Evolutionary conservation across 2,888 invertebrate species (phyloP).

Genomic region (Rhagonycha lutea): DNA sequence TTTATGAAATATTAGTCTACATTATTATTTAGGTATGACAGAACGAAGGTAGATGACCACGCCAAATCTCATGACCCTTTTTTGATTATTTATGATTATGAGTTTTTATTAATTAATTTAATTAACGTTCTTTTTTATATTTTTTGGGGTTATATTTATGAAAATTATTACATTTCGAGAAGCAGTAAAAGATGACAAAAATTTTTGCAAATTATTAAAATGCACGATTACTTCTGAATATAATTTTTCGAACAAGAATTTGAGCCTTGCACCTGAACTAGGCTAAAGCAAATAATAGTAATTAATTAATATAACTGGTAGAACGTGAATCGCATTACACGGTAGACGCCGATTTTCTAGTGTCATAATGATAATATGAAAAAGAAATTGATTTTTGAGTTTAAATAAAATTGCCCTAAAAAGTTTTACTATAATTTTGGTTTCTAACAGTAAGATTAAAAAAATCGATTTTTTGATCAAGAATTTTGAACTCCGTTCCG

Average conservation of each 20-base stretch:
- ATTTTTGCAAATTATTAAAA: background rate
- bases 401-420: too few species aligned
- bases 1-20: background rate
- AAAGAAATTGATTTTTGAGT: background rate
- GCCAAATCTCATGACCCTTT: slow-evolving; percentile 44
- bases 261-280: background rate
- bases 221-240: background rate
- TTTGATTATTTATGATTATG: background rate
- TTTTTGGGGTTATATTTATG: background rate
- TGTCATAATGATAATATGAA: background rate
- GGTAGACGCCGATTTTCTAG: too few species aligned
- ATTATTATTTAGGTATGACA: slow-evolving; percentile 44
- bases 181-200: background rate
- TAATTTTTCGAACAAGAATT: background rate
- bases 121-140: background rate
- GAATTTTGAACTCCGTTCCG: background rate
- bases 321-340: too few species aligned
- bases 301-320: background rate
- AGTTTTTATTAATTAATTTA: background rate
- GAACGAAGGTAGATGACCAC: slow-evolving; percentile 51
- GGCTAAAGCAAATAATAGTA: background rate
- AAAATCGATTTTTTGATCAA: background rate
- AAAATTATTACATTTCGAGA: too few species aligned
- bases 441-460: too few species aligned
- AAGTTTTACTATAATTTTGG: too few species aligned